Conservation (phyloP, 2,797 vertebrate genomes). For the Trachops cirrhosus region DNA sequence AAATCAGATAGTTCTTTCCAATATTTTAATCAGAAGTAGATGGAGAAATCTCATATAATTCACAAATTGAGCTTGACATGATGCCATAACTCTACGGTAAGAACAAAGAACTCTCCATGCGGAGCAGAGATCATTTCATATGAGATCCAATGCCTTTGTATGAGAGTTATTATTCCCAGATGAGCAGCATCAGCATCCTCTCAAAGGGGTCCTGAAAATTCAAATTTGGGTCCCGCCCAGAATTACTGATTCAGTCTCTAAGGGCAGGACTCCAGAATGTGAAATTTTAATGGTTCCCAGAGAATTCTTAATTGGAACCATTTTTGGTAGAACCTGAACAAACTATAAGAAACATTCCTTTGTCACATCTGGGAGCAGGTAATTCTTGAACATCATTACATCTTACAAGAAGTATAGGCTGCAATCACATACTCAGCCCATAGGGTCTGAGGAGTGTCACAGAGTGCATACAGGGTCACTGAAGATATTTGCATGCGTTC, state of each 20-base stretch:
- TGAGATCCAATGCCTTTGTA: background rate
- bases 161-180: background rate
- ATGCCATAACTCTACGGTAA: background rate
- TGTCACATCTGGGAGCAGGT: background rate
- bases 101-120: background rate
- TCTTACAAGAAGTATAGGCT: background rate
- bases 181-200: background rate
- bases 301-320: slow-evolving; percentile 14
- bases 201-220: background rate
- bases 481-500: background rate
- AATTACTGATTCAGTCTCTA: background rate
- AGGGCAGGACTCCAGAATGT: background rate
- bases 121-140: background rate
- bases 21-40: slow-evolving; percentile 20
- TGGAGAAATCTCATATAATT: slow-evolving; percentile 13
- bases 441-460: background rate
- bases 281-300: slow-evolving; percentile 28
- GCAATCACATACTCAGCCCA: background rate
- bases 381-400: background rate
- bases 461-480: background rate
- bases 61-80: slow-evolving; percentile 9
- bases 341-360: background rate
- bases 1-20: slow-evolving; percentile 36
- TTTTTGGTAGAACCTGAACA: background rate
- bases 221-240: background rate